Percentiles rank a stretch among this genome's conserved stretches.
Evolutionary conservation across 2,888 invertebrate genomes (phyloP).

Genomic region (Cheilosia variabilis): DNA sequence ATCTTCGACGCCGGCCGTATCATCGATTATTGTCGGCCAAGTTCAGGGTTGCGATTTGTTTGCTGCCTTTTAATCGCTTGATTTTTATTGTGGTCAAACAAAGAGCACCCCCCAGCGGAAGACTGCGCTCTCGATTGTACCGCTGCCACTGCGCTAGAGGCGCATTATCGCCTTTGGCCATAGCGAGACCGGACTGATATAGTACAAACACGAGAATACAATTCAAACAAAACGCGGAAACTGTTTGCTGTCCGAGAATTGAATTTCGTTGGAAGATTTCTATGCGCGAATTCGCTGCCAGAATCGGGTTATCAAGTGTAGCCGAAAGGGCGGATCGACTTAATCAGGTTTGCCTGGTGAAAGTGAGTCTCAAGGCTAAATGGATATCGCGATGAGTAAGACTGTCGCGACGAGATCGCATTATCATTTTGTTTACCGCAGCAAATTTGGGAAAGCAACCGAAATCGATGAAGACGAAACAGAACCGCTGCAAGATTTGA

Average conservation of each 20-base stretch:
- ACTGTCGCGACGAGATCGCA: conserved; percentile 2
- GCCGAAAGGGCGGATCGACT: background rate
- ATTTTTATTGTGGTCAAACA: conserved; percentile 23
- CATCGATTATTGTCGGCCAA: conserved; percentile 53
- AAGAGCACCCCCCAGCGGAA: background rate
- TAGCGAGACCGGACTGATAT: background rate
- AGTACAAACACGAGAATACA: background rate
- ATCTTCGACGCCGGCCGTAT: background rate
- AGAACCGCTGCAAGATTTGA: conserved; percentile 7
- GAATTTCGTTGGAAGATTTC: conserved; percentile 15
- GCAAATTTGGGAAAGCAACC: conserved; percentile 24
- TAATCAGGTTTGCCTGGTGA: conserved; percentile 6
- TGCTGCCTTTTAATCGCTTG: conserved; percentile 30
- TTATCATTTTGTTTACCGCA: conserved; percentile 48
- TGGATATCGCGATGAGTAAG: conserved; percentile 10
- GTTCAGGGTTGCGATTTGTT: conserved; percentile 58
- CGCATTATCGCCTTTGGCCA: background rate
- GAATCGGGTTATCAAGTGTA: conserved; percentile 6
- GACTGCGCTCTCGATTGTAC: background rate
- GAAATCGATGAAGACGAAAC: background rate
- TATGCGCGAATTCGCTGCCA: background rate
- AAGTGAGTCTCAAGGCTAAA: conserved; percentile 13
- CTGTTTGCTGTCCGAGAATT: background rate
- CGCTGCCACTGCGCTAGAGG: background rate
- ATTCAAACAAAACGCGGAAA: background rate